These are phyloP conservation scores for Lepilemur ruficaudatus DNA, from an alignment of 2,797 vertebrate genomes.

Conservation along the genomic window DNA sequence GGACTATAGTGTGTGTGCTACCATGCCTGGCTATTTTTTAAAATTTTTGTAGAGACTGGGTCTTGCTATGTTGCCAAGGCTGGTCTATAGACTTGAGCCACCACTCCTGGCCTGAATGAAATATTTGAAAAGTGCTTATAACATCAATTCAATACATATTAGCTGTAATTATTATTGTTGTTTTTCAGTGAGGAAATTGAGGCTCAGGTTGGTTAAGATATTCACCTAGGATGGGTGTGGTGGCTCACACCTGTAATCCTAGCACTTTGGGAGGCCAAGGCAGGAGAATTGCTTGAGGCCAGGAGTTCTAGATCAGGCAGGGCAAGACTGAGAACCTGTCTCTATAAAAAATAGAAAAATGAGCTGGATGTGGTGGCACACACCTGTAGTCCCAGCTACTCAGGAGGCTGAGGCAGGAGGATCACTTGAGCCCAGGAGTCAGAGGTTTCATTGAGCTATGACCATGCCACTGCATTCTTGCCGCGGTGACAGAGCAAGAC, in stretches of 20 bases:
- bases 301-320: neutral
- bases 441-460: neutral
- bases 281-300: too few relatives aligned
- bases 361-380: too few relatives aligned
- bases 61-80: neutral
- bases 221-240: neutral
- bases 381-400: neutral
- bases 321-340: neutral
- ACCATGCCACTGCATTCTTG: neutral
- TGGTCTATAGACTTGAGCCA: neutral
- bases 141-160: neutral
- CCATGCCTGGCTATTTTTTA: neutral
- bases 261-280: neutral
- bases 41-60: neutral
- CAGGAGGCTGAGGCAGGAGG: neutral
- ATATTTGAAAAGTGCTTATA: constrained; percentile 35
- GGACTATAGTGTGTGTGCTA: neutral
- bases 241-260: neutral
- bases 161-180: neutral
- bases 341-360: neutral
- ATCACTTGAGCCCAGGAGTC: neutral
- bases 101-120: neutral
- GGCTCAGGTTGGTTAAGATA: neutral
- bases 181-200: constrained; percentile 37
- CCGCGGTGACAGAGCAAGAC: neutral